phyloP scores from a whole-genome alignment of 1,140 invertebrate species.

The Drosophila pruinosa region DNA sequence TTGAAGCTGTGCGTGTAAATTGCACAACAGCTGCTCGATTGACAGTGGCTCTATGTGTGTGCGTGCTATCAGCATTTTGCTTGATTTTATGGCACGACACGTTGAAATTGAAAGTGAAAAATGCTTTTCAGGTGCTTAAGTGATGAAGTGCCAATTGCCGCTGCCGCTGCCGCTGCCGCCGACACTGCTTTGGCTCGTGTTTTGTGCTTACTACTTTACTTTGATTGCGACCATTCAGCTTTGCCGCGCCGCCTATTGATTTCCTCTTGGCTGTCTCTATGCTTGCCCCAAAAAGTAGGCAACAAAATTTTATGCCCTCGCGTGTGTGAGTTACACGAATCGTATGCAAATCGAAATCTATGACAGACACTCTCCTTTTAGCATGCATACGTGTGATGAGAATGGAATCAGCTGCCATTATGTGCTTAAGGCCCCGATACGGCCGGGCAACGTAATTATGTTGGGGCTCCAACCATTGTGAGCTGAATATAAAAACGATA shows the following conservation, averaged over 20 bases:
- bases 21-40: constrained; percentile 78
- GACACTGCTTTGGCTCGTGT: constrained; percentile 11
- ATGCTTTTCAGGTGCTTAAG: constrained; percentile 79
- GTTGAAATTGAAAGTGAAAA: constrained; percentile 79
- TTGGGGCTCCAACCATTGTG: neutral
- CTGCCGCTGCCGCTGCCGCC: neutral
- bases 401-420: constrained; percentile 40
- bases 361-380: constrained; percentile 1
- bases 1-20: constrained; percentile 77
- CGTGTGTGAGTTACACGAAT: constrained; percentile 65
- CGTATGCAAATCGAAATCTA: constrained; percentile 52
- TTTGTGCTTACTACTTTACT: constrained; percentile 29
- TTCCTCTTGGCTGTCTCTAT: constrained; percentile 26
- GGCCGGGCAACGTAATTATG: constrained; percentile 16
- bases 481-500: neutral
- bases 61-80: constrained; percentile 63
- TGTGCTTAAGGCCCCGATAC: constrained; percentile 22
- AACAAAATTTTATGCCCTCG: constrained; percentile 71
- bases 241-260: constrained; percentile 46
- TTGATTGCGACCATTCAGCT: constrained; percentile 58
- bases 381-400: constrained; percentile 20
- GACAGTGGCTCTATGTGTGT: constrained; percentile 43
- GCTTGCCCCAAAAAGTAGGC: constrained; percentile 48
- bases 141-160: constrained; percentile 78
- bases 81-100: constrained; percentile 74